These are phyloP conservation scores for Mesopsocus fuscifrons DNA, from an alignment of 2,888 invertebrate genomes.

Conservation along the genomic window DNA sequence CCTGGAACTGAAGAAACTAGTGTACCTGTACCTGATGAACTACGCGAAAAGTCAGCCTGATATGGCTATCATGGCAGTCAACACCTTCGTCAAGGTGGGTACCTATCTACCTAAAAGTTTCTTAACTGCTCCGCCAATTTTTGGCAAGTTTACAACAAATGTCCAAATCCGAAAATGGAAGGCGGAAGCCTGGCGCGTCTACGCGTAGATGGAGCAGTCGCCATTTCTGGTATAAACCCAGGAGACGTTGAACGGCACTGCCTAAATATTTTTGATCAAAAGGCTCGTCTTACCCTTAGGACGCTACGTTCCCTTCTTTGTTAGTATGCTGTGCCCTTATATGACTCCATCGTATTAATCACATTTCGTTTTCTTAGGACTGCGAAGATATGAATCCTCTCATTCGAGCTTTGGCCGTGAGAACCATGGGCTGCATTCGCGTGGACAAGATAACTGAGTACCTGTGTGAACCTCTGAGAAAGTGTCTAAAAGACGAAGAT, in stretches of 20 bases:
- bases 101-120: slow-evolving; percentile 18
- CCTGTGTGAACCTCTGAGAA: slow-evolving; percentile 91
- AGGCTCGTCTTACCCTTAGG: too few relatives aligned
- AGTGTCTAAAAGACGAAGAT: slow-evolving; percentile 88
- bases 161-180: too few relatives aligned
- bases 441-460: slow-evolving; percentile 99
- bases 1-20: slow-evolving; percentile 92
- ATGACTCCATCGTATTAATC: slow-evolving; percentile 27
- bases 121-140: too few relatives aligned
- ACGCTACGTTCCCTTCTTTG: slow-evolving; percentile 20
- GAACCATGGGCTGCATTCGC: slow-evolving; percentile 99
- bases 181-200: too few relatives aligned
- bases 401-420: slow-evolving; percentile 91
- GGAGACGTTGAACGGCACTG: too few relatives aligned
- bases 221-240: too few relatives aligned
- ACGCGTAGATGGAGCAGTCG: too few relatives aligned
- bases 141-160: too few relatives aligned
- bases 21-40: slow-evolving; percentile 98
- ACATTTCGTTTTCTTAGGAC: too few relatives aligned
- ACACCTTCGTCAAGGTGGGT: slow-evolving; percentile 94
- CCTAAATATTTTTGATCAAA: too few relatives aligned
- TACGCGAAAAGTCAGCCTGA: slow-evolving; percentile 99
- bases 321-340: too few relatives aligned
- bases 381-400: slow-evolving; percentile 99
- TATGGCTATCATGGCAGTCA: slow-evolving; percentile 99